These are phyloP conservation scores for Ornithorhynchus anatinus DNA, from an alignment of 2,113 vertebrate genomes.

Conservation along the genomic window DNA sequence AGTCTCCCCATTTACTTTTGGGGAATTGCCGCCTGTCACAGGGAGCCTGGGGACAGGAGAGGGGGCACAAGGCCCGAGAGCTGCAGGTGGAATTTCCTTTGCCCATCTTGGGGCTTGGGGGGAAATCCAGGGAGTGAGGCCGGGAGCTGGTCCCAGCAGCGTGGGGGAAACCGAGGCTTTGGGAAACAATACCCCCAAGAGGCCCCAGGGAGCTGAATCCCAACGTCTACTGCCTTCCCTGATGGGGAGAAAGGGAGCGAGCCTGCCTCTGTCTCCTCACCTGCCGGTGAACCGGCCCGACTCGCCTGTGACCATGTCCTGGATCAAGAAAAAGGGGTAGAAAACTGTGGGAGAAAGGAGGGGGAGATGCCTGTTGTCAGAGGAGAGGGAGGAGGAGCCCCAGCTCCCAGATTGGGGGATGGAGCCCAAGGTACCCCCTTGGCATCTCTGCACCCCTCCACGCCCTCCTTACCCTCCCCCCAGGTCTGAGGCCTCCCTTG, in stretches of 20 bases:
- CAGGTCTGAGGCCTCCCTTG: no score
- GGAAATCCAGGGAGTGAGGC: background rate
- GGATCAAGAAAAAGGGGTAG: conserved; percentile 66
- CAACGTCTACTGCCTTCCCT: background rate
- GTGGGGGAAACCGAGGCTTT: background rate
- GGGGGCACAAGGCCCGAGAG: no score
- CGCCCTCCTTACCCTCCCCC: background rate
- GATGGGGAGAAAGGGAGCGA: no score
- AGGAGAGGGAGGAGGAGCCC: background rate
- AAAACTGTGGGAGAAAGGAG: conserved; percentile 33
- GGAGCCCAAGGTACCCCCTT: background rate
- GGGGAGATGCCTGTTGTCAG: background rate
- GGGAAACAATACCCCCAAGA: no score
- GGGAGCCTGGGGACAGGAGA: no score
- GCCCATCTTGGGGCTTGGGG: background rate
- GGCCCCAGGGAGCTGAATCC: no score
- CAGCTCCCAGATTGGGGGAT: background rate
- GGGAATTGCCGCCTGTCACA: no score
- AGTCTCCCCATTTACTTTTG: no score
- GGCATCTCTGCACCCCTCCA: background rate
- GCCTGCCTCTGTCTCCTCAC: background rate
- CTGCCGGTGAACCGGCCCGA: conserved; percentile 58
- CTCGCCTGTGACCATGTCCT: conserved; percentile 65
- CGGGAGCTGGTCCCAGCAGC: background rate
- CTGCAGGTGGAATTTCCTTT: no score